Base-by-base conservation (phyloP, 2,797 vertebrate genomes). In the Phrynocephalus forsythii region DNA sequence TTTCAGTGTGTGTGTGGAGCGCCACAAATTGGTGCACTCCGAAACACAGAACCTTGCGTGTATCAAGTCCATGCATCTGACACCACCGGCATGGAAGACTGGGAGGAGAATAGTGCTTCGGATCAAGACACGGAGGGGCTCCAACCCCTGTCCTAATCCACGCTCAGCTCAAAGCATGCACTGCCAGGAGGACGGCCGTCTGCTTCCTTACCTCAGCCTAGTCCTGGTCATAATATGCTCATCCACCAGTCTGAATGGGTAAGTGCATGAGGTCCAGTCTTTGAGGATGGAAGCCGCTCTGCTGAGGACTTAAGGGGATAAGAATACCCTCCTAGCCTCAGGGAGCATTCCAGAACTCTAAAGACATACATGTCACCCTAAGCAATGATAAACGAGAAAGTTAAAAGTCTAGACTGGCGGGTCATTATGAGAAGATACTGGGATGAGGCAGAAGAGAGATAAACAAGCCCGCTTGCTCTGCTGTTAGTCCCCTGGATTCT, bases 341-440 rank as follows among this genome's bases (percentile, higher is more conserved):
- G 50, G 78, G 50, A 85, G 83, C 50, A 88, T 76, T 24, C 44
- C n/a, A 81, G 87, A 68, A 33, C 68, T 52, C 77, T 76, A 85
- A 85, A 73, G 60, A 88, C 33, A 79, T 30, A 73, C n/a, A 60
- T 44, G 67, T 60, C 66, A 81, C 56, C 60, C 72, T 71, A 33
- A 86, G 76, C 44, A 87, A 76, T 66, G 68, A 60, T 87, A 86
- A 86, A 88, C 68, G 48, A 10, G 38, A 76, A 52, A 16, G 11
- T 77, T 84, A 73, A 78, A 83, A 82, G 68, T 95, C 56, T 83
- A 71, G 52, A 84, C 77, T 52, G 56, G 16, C 44, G 52, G 38
- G 76, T n/a, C 69, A 6, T 66, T 67, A 33, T 10, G 79, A 75
- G 56, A 87, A 79, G 83, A 10, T 6, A 67, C 1, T 20, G 60